These are phyloP conservation scores for Ceratosolen fusciceps DNA, from an alignment of 1,140 invertebrate genomes.

Conservation along the genomic window DNA sequence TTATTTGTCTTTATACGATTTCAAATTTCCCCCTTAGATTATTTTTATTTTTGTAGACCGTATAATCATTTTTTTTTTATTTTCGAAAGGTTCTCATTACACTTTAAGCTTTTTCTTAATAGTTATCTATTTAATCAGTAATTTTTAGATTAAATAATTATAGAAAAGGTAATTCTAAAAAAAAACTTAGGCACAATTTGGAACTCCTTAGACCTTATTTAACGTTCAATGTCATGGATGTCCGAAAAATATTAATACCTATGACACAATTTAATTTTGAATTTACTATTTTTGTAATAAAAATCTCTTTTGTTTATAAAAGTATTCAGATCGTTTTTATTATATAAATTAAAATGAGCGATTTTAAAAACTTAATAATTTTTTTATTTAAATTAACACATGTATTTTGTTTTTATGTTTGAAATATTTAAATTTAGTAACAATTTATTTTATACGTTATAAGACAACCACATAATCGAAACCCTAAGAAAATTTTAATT, in stretches of 20 bases:
- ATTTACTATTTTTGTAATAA: not conserved
- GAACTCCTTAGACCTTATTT: slow-evolving; percentile 68
- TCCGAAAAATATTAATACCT: slow-evolving; percentile 9
- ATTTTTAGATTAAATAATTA: slow-evolving; percentile 57
- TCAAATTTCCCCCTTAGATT: not conserved
- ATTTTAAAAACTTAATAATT: not conserved
- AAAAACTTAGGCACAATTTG: slow-evolving; percentile 72
- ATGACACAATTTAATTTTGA: not conserved
- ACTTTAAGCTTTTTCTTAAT: slow-evolving; percentile 1
- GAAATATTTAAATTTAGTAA: not conserved
- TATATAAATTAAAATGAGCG: not conserved
- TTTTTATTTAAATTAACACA: not conserved
- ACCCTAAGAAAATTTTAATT: not conserved
- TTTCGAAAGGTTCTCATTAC: not conserved
- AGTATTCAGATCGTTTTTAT: not conserved
- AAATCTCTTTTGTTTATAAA: not conserved
- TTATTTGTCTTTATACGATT: slow-evolving; percentile 18
- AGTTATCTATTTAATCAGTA: not conserved
- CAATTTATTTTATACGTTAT: not conserved
- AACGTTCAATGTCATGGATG: slow-evolving; percentile 18
- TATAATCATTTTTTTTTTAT: not conserved
- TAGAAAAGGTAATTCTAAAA: slow-evolving; percentile 68
- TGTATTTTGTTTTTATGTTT: not conserved
- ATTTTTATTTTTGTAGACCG: not conserved
- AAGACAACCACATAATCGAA: not conserved